Base-by-base conservation (phyloP, 2,888 invertebrate genomes). In the Helicoverpa assulta region DNA sequence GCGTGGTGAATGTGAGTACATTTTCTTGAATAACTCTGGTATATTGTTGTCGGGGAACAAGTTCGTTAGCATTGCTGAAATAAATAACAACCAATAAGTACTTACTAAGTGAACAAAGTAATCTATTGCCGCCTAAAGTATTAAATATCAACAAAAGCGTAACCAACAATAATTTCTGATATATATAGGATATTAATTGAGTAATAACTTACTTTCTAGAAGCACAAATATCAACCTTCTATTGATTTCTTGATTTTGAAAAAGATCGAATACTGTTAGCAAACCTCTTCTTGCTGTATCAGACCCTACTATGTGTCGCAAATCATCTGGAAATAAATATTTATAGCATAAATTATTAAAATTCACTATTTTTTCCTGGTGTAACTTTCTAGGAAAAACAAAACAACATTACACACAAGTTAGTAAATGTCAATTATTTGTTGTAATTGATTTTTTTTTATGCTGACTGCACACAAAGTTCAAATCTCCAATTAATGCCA, bases 241-340 rank as follows among this genome's bases (percentile, higher is more conserved):
- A 92, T 99, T 99, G 67, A 99, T 96, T 83, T 97, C 97, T 80
- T 98, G 97, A 82, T 98, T 97, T 95, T 99, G 99, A 85, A 99
- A 98, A 85, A 99, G 96, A 87, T 98, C 98, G 90, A 99, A 99
- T 33, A 99, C 97, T 16, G 98, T 97, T 64, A 98, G 94, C 16
- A 98, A 95, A 5, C 99, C 99, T 81, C 98, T 96, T 26, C 98
- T 96, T 4, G 98, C 98, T 2, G 98, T 98, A 88, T 99, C 98
- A 54, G 98, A 97, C 0, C 99, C 99, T 68, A 99, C 97, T 82
- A 99, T 97, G 88, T 98, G 98, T 83, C 98, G 97, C 71, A 99
- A 93, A 91, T 99, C 99, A 93, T 99, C 99, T 97, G 94, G 26
- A 94, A 93, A 12, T 18, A 29, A 74, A 63, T 6, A 56, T n/a